These are phyloP conservation scores for Ichneumoninae sp. DNA, from an alignment of 2,888 invertebrate species.

Conservation along the genomic window DNA sequence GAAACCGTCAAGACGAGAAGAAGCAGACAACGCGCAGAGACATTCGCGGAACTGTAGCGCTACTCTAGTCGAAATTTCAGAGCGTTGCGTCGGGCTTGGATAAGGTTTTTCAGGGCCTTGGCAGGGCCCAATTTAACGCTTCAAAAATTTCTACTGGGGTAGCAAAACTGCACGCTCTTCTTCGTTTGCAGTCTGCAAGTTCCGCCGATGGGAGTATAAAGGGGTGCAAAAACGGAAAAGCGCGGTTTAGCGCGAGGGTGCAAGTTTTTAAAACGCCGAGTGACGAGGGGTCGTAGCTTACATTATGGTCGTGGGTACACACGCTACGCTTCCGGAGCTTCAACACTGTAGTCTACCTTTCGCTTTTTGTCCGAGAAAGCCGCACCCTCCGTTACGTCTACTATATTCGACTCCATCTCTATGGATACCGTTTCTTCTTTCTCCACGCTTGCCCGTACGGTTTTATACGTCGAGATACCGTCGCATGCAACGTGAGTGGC, in stretches of 20 bases:
- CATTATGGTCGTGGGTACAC: not conserved
- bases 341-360: not conserved
- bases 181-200: constrained; percentile 30
- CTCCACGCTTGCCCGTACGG: not conserved
- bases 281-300: constrained; percentile 35
- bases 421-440: constrained; percentile 13
- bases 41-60: too few species aligned
- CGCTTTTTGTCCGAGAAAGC: constrained; percentile 13
- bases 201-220: constrained; percentile 6
- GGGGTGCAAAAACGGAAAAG: constrained; percentile 23
- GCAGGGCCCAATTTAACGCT: not conserved
- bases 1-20: not conserved
- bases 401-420: constrained; percentile 8
- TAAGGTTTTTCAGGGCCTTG: not conserved
- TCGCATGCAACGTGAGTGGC: not conserved
- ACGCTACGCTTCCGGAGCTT: not conserved
- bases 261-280: constrained; percentile 55
- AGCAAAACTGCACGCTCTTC: constrained; percentile 15
- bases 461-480: not conserved
- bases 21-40: not conserved
- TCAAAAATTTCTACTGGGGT: not conserved
- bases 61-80: not conserved
- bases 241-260: constrained; percentile 45
- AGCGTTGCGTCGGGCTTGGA: not conserved
- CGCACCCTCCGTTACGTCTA: constrained; percentile 29